Base-by-base conservation (phyloP, 1,140 invertebrate species). In the Trypoxylus dichotomus region DNA sequence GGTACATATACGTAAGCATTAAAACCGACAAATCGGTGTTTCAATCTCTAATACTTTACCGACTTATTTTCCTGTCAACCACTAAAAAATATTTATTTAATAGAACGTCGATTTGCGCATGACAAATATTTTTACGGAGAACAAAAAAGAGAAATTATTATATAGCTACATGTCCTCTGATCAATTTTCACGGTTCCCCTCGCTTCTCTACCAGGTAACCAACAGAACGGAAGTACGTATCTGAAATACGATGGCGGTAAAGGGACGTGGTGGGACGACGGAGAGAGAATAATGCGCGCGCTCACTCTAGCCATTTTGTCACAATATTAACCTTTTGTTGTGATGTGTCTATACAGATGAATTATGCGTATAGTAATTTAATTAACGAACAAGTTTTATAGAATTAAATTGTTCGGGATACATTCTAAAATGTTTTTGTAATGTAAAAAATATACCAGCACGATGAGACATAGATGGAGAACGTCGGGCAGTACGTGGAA, bases 251-350 rank as follows among this genome's bases (percentile, higher is more conserved):
- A 72, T 60, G 76, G 74, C 29, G 60, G 76, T 75, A 29, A 24
- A 43, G 68, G 29, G 27, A 32, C 75, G 54, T 32, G 60, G 24
- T 71, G 71, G 77, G 42, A 74, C 68, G 72, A 76, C 47, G 42
- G 74, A 78, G 75, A 76, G 79, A 77, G 71, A 58, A 78, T 63
- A 79, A 79, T 73, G 76, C 82, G 83, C 83, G 83, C 83, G 83
- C 83, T 80, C 82, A 79, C 29, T 78, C 78, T 82, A 79, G 83
- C 84, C 84, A 85, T 85, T 84, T 85, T 84, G 84, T 85, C 83
- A 85, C 84, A 84, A 84, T 82, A 84, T 84, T 85, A 84, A 85
- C 84, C 83, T 84, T 84, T 84, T 84, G 83, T 85, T 85, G 82
- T 84, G 81, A 83, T 84, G 79, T 84, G 82, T 85, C 80, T 82